Base-by-base conservation (phyloP, 2,797 vertebrate genomes). In the Catharus ustulatus region DNA sequence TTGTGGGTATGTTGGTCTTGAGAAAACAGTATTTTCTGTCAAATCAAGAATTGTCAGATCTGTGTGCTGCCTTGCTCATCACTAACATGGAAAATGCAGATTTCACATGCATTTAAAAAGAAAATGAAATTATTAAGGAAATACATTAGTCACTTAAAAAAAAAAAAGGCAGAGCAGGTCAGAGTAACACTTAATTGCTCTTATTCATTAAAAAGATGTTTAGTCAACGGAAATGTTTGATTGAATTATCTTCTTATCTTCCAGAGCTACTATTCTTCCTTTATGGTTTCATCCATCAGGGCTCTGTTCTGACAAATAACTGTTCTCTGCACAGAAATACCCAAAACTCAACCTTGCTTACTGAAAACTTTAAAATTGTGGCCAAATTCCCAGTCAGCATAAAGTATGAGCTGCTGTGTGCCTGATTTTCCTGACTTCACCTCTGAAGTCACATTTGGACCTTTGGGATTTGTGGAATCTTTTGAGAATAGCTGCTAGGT, bases 1-100 rank as follows among this genome's bases (percentile, higher is more conserved):
- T 66, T 91, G 73, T 89, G 86, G 30, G 42, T 49, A 18, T 81
- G 80, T 59, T 80, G 84, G 76, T 91, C 81, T 76, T 52, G 67
- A 86, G 64, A 88, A 92, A 89, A 79, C 42, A 76, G 9, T 73
- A 48, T 67, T 96, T 95, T 86, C 92, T 90, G 86, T 96, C 91
- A 93, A 45, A 9, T 62, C 73, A 51, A 45, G 81, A 62, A 26
- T 1, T 95, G 91, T 91, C 92, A 94, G 71, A 87, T 90, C 38
- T 68, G 20, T 24, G 48, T 80, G 67, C 72, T 87, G 72, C 49
- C 21, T 78, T 83, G 51, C 43, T 26, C 21, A 5, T 75, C 38
- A 23, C 22, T 59, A 42, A 86, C 92, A 84, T 19, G 68, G 45
- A 78, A 92, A 87, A 76, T 15, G 10, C 11, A 64, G n/a, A 54